Evolutionary conservation across 2,113 vertebrate species (phyloP), one percentile per base, ranked within the genome.

Genomic region (Cyanoderma ruficeps): DNA sequence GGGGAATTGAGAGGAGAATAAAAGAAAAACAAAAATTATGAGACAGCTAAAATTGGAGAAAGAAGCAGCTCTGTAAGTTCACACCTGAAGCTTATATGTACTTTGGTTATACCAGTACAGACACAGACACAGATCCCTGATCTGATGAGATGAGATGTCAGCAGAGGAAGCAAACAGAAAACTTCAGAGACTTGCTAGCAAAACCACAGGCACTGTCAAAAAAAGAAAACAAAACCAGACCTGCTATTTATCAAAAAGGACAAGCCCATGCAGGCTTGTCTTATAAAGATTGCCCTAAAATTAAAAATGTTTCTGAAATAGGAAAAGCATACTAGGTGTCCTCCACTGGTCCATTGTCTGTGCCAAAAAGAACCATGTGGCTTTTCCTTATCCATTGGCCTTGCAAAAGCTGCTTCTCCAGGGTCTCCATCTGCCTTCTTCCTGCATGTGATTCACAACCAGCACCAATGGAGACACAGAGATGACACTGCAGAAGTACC

Each of bases 281-380:
- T 52, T 60, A 56, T 3, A 53, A 83, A 88, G 35, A 35, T 22
- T 64, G 30, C 2, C 30, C 23, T n/a, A n/a, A 56, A 72, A 52
- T 37, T 13, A 24, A 20, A 53, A 25, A 55, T 25, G 6, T 3
- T 67, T 60, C 64, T 53, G 25, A 89, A 82, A 81, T 5, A 33
- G 14, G 28, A 41, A 44, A 64, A 13, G 19, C 27, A 7, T 11
- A 14, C 5, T 28, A 53, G 7, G 12, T 50, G 31, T 28, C 25
- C 55, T 46, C 33, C 68, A 18, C 7, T 22, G 16, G 17, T n/a
- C 12, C 37, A 19, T 33, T 46, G 9, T 23, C 17, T 76, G 15
- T 52, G 25, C 6, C 31, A 41, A 10, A 8, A 49, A 21, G 44
- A 83, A 8, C 2, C 21, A 28, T 0, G 0, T 13, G 33, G 2